A percentile compares a stretch with the other conserved stretches of the same genome.
Conservation (phyloP, 1,140 invertebrate species). For the Teleopsis dalmanni region DNA sequence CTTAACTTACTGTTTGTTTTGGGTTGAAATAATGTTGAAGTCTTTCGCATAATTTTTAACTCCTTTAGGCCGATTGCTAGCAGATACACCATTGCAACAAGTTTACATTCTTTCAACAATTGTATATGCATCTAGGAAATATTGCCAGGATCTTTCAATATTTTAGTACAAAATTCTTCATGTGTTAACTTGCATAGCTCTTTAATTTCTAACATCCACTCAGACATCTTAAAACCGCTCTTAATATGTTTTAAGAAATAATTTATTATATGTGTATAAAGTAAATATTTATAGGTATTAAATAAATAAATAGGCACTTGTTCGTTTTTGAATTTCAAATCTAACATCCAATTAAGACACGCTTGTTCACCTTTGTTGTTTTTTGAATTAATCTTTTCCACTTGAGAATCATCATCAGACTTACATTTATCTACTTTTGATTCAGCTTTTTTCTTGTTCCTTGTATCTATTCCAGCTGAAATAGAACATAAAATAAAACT, state of each 20-base stretch:
- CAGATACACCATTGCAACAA: constrained; percentile 53
- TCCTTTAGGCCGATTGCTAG: constrained; percentile 19
- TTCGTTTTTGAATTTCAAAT: constrained; percentile 69
- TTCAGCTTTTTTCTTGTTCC: constrained; percentile 11
- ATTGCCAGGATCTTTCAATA: constrained; percentile 75
- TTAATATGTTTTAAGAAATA: not conserved
- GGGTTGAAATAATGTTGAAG: no score
- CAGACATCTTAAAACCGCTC: constrained; percentile 54
- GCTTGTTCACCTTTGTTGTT: constrained; percentile 19
- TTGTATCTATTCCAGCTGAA: constrained; percentile 27
- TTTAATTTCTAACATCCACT: constrained; percentile 74
- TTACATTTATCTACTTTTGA: constrained; percentile 5
- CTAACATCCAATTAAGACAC: constrained; percentile 73
- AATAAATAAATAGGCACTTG: constrained; percentile 59
- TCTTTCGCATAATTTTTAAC: constrained; percentile 42
- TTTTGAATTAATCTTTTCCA: constrained; percentile 8
- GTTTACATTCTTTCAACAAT: constrained; percentile 82
- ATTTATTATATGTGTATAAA: not conserved
- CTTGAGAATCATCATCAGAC: not conserved
- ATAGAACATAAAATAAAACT: not conserved
- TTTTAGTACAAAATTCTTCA: constrained; percentile 55
- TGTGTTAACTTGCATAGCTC: constrained; percentile 67
- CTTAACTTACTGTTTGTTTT: no score
- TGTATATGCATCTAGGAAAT: constrained; percentile 93
- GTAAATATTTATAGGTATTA: not conserved